These are phyloP conservation scores for Caerostris darwini DNA, from an alignment of 1,140 invertebrate species.

Conservation along the genomic window DNA sequence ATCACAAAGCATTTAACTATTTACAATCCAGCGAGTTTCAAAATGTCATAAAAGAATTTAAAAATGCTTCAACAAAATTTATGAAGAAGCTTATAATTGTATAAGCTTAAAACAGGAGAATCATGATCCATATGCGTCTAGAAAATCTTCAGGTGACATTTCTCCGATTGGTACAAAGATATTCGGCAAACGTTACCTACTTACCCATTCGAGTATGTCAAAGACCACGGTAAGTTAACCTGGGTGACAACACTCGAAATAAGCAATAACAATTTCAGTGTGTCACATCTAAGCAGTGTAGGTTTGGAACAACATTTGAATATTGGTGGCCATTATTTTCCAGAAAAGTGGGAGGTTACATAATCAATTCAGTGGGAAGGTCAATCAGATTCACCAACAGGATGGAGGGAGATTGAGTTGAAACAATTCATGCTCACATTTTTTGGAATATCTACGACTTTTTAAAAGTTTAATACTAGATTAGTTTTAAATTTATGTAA, in stretches of 20 bases:
- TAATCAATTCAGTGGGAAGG: too few relatives aligned
- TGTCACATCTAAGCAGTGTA: background rate
- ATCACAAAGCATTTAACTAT: too few relatives aligned
- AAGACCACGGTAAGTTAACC: background rate
- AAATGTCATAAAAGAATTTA: too few relatives aligned
- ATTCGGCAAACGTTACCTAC: constrained; percentile 7
- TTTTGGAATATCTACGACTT: too few relatives aligned
- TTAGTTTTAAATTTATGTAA: too few relatives aligned
- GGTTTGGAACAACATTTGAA: background rate
- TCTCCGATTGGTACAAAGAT: background rate
- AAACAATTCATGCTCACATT: too few relatives aligned
- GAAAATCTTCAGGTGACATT: background rate
- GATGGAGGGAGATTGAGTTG: too few relatives aligned
- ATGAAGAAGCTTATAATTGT: background rate
- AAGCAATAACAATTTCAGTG: background rate
- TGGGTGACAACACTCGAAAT: background rate
- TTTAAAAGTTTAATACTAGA: too few relatives aligned
- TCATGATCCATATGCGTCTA: background rate
- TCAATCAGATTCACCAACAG: too few relatives aligned
- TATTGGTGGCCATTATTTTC: background rate
- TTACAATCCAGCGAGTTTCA: too few relatives aligned
- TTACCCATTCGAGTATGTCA: background rate
- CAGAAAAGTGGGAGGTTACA: background rate
- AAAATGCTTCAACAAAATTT: background rate
- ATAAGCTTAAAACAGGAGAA: background rate